Percentiles rank a stretch among this genome's conserved stretches.
Conservation (phyloP, 2,888 invertebrate species). For the Helicoverpa assulta region DNA sequence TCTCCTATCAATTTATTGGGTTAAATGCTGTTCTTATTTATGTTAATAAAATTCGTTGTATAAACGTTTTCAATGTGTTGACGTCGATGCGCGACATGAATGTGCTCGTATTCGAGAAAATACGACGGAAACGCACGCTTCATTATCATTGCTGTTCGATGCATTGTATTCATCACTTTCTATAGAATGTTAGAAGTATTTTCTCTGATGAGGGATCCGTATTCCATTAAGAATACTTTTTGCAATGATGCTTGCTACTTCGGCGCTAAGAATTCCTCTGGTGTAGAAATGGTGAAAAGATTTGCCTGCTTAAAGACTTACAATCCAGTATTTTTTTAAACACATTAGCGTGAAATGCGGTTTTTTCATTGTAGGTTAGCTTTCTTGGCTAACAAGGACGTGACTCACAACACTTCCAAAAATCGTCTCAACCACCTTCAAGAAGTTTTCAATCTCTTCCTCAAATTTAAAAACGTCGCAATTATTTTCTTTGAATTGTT, state of each 20-base stretch:
- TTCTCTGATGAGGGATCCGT: slow-evolving; percentile 1
- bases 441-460: slow-evolving; percentile 28
- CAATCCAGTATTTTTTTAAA: slow-evolving; percentile 6
- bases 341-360: slow-evolving; percentile 8
- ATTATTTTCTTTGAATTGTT: slow-evolving; percentile 29
- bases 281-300: not conserved
- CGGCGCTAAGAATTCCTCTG: not conserved
- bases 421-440: slow-evolving; percentile 16
- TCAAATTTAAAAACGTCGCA: slow-evolving; percentile 30
- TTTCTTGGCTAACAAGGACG: slow-evolving; percentile 26
- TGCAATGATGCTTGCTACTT: not conserved
- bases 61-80: slow-evolving; percentile 22
- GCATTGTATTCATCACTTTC: slow-evolving; percentile 24
- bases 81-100: slow-evolving; percentile 19
- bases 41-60: slow-evolving; percentile 35
- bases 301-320: slow-evolving; percentile 3
- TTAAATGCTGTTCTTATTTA: slow-evolving; percentile 51
- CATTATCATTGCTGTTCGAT: slow-evolving; percentile 15
- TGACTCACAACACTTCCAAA: slow-evolving; percentile 27
- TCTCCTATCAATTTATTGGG: slow-evolving; percentile 64
- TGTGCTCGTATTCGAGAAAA: slow-evolving; percentile 32
- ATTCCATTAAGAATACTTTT: not conserved
- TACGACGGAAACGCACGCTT: slow-evolving; percentile 15
- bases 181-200: slow-evolving; percentile 11
- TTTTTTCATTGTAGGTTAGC: slow-evolving; percentile 18